A percentile compares a stretch with the other conserved stretches of the same genome.
Conservation (phyloP, 2,888 invertebrate genomes). For the Stenurella melanura region DNA sequence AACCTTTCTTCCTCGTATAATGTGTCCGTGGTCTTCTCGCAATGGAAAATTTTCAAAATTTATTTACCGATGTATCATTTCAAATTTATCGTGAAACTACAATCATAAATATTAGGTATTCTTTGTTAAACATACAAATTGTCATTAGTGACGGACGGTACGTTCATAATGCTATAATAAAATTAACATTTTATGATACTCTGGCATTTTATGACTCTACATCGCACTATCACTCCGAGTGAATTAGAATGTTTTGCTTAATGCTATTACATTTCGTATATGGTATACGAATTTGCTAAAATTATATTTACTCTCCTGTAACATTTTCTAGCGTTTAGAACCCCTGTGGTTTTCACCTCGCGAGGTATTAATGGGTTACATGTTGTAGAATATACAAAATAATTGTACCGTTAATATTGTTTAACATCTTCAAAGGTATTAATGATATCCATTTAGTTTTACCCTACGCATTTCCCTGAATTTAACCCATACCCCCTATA, state of each 20-base stretch:
- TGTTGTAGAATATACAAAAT: not conserved
- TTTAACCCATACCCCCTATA: not conserved
- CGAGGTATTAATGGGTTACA: no score
- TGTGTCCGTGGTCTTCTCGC: not conserved
- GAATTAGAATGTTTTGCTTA: no score
- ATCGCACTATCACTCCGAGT: no score
- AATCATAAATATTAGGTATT: slow-evolving; percentile 7
- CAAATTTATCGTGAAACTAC: not conserved
- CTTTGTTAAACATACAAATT: not conserved
- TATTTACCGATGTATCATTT: not conserved
- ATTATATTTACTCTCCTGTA: no score
- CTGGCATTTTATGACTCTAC: no score
- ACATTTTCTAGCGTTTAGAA: no score
- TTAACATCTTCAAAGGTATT: not conserved
- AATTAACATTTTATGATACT: no score
- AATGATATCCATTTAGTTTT: not conserved
- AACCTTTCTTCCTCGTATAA: no score
- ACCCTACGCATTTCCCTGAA: not conserved
- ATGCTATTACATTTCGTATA: no score
- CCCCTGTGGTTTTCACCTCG: no score
- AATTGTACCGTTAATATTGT: not conserved
- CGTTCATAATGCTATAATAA: no score
- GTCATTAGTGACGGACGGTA: not conserved
- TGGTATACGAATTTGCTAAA: no score
- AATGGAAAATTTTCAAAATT: not conserved